Conservation (phyloP, 2,113 vertebrate species). For the Larimichthys polyactis region DNA sequence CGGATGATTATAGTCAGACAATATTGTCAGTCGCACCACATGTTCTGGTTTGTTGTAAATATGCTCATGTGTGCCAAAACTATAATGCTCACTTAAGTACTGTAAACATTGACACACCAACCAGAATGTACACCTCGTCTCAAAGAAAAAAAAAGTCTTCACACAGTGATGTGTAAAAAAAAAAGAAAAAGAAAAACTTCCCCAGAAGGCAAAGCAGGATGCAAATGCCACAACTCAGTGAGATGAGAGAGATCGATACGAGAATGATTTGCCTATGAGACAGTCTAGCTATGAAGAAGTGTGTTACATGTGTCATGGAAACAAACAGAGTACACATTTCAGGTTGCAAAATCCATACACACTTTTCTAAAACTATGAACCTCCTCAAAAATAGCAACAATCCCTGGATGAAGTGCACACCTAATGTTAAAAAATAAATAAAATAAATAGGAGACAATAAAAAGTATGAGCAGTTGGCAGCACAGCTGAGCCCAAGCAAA, state of each 20-base stretch:
- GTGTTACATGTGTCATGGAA: slow-evolving; percentile 23
- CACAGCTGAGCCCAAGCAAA: background rate
- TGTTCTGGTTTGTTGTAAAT: slow-evolving; percentile 32
- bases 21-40: slow-evolving; percentile 34
- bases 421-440: background rate
- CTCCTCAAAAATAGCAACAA: background rate
- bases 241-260: slow-evolving; percentile 69
- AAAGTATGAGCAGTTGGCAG: background rate
- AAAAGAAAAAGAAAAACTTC: slow-evolving; percentile 27
- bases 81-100: slow-evolving; percentile 1
- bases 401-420: background rate
- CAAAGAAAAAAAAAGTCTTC: background rate
- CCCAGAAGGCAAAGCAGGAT: slow-evolving; percentile 83
- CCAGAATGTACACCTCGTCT: background rate
- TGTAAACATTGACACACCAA: slow-evolving; percentile 15
- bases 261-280: slow-evolving; percentile 71
- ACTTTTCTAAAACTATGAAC: slow-evolving; percentile 7
- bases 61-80: slow-evolving; percentile 16
- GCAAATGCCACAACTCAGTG: slow-evolving; percentile 77
- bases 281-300: slow-evolving; percentile 52
- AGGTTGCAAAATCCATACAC: slow-evolving; percentile 24
- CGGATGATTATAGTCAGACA: slow-evolving; percentile 39
- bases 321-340: slow-evolving; percentile 24
- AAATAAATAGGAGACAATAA: background rate
- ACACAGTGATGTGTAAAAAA: background rate